Percentiles rank a stretch among this genome's conserved stretches.
These are phyloP conservation scores for Steatocranus sp. DNA, from an alignment of 2,797 vertebrate genomes.

Conservation along the genomic window DNA sequence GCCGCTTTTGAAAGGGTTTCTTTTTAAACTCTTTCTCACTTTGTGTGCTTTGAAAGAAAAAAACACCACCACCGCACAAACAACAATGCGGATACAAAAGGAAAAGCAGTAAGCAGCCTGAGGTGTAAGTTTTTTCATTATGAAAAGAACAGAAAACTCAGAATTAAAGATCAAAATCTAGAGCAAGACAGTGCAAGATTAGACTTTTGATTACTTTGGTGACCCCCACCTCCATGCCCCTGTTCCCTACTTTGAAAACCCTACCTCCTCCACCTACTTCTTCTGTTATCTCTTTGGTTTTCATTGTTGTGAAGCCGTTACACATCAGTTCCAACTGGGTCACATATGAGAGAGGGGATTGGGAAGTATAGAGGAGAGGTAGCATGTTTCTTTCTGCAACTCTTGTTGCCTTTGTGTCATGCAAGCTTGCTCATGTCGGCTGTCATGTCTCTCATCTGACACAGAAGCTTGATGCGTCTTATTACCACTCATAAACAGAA, in stretches of 20 bases:
- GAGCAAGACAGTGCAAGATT: conserved; percentile 1
- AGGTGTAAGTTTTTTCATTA: not conserved
- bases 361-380: not conserved
- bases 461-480: not conserved
- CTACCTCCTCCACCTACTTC: not conserved
- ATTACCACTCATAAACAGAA: not conserved
- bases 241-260: conserved; percentile 8
- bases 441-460: conserved; percentile 1
- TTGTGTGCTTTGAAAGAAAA: not conserved
- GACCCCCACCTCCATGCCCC: not conserved
- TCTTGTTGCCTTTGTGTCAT: not conserved
- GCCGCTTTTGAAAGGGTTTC: not conserved
- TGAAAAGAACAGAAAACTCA: not conserved
- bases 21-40: not conserved
- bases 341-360: not conserved
- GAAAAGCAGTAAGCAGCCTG: not conserved
- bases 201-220: conserved; percentile 15
- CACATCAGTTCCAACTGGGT: conserved; percentile 49
- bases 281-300: not conserved
- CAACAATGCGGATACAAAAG: not conserved
- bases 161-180: conserved; percentile 45
- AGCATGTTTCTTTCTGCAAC: not conserved
- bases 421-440: not conserved
- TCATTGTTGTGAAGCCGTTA: conserved; percentile 21
- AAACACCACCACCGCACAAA: not conserved